Conservation (phyloP, 2,113 vertebrate genomes). For the Labrus mixtus region DNA sequence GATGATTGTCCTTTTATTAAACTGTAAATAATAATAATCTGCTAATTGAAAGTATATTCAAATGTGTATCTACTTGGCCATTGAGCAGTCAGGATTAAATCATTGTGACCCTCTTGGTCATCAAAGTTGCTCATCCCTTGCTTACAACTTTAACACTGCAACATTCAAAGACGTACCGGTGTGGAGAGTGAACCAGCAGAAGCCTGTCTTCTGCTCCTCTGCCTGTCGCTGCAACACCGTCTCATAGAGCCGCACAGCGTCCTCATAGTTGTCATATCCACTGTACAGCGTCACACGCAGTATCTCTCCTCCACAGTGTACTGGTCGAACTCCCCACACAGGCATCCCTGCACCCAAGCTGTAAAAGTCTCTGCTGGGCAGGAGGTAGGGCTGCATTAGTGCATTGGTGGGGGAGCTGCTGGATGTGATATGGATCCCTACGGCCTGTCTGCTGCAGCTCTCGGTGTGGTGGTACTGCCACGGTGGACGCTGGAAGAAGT, state of each 20-base stretch:
- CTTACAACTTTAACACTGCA: neutral
- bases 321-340: slow-evolving; percentile 90
- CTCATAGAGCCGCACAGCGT: slow-evolving; percentile 90
- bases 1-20: too few species aligned
- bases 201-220: slow-evolving; percentile 82
- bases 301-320: slow-evolving; percentile 86
- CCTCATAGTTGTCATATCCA: slow-evolving; percentile 91
- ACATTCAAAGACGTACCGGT: slow-evolving; percentile 36
- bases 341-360: slow-evolving; percentile 91
- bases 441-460: slow-evolving; percentile 43
- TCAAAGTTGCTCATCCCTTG: too few species aligned
- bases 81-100: too few species aligned
- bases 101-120: too few species aligned
- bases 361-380: slow-evolving; percentile 89
- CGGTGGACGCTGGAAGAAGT: slow-evolving; percentile 89
- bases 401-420: slow-evolving; percentile 40
- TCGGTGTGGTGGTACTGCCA: slow-evolving; percentile 88
- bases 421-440: slow-evolving; percentile 71
- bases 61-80: too few species aligned
- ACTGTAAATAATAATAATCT: too few species aligned
- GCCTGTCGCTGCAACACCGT: slow-evolving; percentile 88
- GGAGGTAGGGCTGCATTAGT: slow-evolving; percentile 62
- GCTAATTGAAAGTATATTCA: too few species aligned
- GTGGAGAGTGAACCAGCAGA: slow-evolving; percentile 87
- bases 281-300: slow-evolving; percentile 92